Percentiles rank a stretch among this genome's conserved stretches.
phyloP scores from a whole-genome alignment of 2,113 vertebrate species.

The Lepisosteus oculatus region DNA sequence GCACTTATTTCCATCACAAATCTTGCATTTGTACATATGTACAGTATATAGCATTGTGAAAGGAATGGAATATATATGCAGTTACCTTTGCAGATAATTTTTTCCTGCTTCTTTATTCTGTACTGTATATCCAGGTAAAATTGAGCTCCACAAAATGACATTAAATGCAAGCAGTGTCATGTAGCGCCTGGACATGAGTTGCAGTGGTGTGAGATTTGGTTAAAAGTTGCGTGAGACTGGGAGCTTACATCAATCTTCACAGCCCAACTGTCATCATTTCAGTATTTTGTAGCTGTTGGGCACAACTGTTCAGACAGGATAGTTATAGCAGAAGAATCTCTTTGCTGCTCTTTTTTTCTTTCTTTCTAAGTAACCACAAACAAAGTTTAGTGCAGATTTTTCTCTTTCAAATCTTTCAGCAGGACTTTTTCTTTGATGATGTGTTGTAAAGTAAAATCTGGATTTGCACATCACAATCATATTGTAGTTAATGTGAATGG shows the following conservation, averaged over 20 bases:
- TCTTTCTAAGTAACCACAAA: too few species aligned
- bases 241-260: conserved; percentile 8
- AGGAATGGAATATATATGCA: not conserved
- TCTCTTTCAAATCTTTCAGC: conserved; percentile 1
- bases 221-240: not conserved
- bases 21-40: too few species aligned
- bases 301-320: conserved; percentile 1
- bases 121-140: too few species aligned
- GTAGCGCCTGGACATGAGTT: not conserved
- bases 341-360: not conserved
- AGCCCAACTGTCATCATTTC: not conserved
- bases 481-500: too few species aligned
- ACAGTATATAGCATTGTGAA: too few species aligned
- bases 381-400: not conserved
- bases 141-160: too few species aligned
- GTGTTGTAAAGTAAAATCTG: too few species aligned
- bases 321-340: not conserved
- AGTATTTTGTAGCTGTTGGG: conserved; percentile 4
- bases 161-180: not conserved
- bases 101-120: not conserved
- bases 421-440: not conserved
- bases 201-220: not conserved
- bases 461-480: too few species aligned
- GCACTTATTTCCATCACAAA: too few species aligned
- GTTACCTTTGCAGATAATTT: too few species aligned